Evolutionary conservation across 2,113 vertebrate species (phyloP).

Genomic region (Laticauda colubrina): DNA sequence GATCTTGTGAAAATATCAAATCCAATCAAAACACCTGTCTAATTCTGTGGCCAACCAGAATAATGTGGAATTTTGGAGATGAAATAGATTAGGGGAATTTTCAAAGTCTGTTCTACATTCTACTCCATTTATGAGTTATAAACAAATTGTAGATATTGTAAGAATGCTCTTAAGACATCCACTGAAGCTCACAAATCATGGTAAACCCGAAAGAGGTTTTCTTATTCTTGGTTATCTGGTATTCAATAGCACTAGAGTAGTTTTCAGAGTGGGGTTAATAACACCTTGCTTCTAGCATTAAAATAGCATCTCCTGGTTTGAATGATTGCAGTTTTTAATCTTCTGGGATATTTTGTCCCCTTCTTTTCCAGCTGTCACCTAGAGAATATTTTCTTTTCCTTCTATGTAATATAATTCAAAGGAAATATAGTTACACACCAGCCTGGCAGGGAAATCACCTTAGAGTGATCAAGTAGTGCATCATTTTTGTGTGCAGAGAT

Average conservation of each 20-base stretch:
- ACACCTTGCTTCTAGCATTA: not conserved
- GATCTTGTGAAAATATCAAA: not conserved
- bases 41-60: not conserved
- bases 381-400: not conserved
- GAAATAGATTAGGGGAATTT: not conserved
- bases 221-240: not conserved
- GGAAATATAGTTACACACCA: not conserved
- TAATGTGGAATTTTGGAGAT: not conserved
- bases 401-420: not conserved
- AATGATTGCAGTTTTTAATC: not conserved
- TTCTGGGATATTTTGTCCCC: not conserved
- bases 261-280: not conserved
- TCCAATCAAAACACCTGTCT: not conserved
- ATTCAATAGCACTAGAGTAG: not conserved
- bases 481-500: not conserved
- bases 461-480: not conserved
- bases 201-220: rapidly evolving
- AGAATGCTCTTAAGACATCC: not conserved
- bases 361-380: not conserved
- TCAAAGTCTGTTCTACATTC: not conserved
- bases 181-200: not conserved
- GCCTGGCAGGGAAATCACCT: not conserved
- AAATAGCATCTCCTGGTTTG: not conserved
- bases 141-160: not conserved
- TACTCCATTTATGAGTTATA: not conserved